phyloP scores from a whole-genome alignment of 2,113 vertebrate genomes.

The Lamprologus ornatipinnis region DNA sequence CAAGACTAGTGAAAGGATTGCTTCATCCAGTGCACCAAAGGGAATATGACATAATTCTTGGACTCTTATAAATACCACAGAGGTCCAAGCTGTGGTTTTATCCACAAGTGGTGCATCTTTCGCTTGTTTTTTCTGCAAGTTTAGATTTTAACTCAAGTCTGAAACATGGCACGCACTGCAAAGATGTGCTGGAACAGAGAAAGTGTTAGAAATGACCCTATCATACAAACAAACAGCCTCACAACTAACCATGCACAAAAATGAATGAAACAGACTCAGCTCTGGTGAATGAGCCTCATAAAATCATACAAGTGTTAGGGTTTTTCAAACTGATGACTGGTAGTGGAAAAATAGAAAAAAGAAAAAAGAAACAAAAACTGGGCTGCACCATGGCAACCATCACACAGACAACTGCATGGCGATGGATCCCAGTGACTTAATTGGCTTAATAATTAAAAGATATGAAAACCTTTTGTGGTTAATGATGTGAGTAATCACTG shows the following conservation, averaged over 20 bases:
- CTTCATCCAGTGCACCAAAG: conserved; percentile 28
- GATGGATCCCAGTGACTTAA: conserved; percentile 32
- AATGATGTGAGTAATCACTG: conserved; percentile 37
- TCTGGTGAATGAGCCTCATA: background rate
- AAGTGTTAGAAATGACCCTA: background rate
- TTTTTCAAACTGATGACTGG: background rate
- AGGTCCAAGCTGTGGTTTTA: conserved; percentile 12
- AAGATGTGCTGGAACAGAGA: background rate
- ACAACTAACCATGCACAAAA: background rate
- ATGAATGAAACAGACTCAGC: background rate
- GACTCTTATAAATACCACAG: conserved; percentile 38
- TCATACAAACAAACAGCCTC: background rate
- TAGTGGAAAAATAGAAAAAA: background rate
- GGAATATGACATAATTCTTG: conserved; percentile 63
- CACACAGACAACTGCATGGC: background rate
- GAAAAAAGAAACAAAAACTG: background rate
- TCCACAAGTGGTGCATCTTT: background rate
- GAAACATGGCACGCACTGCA: background rate
- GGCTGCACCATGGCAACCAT: conserved; percentile 49
- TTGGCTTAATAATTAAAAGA: conserved; percentile 46
- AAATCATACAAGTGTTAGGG: background rate
- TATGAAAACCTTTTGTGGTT: conserved; percentile 40
- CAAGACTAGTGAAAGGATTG: conserved; percentile 12
- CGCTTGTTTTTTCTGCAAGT: conserved; percentile 23
- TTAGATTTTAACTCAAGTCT: background rate